A percentile compares a stretch with the other conserved stretches of the same genome.
Conservation (phyloP, 2,888 invertebrate species). For the Piscicola geometra region DNA sequence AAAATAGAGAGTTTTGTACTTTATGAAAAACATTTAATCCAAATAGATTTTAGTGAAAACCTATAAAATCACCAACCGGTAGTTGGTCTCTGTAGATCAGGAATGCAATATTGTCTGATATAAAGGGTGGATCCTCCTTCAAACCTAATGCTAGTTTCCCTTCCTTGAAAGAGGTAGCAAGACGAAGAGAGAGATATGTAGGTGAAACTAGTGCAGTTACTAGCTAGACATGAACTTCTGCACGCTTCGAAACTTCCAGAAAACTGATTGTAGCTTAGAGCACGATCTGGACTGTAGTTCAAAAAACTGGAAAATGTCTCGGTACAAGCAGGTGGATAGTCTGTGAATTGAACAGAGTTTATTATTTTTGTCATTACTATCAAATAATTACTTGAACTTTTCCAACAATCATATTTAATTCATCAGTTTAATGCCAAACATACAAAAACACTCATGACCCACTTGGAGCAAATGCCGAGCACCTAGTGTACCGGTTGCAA, state of each 20-base stretch:
- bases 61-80: slow-evolving; percentile 23
- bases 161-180: slow-evolving; percentile 25
- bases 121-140: slow-evolving; percentile 25
- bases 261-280: background rate
- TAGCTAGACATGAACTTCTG: background rate
- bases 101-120: slow-evolving; percentile 32
- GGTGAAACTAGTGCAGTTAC: slow-evolving; percentile 26
- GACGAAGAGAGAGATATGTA: slow-evolving; percentile 2
- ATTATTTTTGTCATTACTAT: background rate
- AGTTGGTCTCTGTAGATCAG: slow-evolving; percentile 19
- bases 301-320: background rate
- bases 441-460: background rate
- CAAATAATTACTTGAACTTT: background rate
- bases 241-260: background rate
- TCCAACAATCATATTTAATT: no score
- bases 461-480: slow-evolving; percentile 8
- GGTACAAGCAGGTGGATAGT: background rate
- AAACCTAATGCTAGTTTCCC: background rate
- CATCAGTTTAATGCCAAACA: no score
- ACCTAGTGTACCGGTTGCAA: slow-evolving; percentile 29
- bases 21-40: no score
- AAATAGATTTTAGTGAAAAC: no score
- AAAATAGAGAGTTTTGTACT: no score
- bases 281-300: background rate
- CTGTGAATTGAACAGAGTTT: no score